Percentiles rank a stretch among this genome's conserved stretches.
Evolutionary conservation across 2,797 vertebrate species (phyloP).

Genomic region (Anableps anableps): DNA sequence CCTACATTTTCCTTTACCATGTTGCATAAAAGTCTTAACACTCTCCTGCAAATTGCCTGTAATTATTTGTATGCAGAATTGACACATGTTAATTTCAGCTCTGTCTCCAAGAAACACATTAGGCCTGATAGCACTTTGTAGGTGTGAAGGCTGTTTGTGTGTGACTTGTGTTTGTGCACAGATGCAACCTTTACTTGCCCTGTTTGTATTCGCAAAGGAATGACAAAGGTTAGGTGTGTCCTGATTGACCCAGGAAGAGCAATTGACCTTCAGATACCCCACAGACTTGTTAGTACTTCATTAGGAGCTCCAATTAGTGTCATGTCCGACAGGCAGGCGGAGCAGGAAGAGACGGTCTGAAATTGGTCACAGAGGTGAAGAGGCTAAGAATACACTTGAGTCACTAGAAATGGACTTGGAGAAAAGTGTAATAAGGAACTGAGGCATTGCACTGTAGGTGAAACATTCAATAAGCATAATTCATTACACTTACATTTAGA

Average conservation of each 20-base stretch:
- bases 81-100: slow-evolving; percentile 27
- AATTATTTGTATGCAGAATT: slow-evolving; percentile 51
- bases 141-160: background rate
- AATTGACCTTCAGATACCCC: slow-evolving; percentile 39
- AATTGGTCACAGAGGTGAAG: slow-evolving; percentile 15
- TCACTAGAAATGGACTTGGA: background rate
- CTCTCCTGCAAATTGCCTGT: slow-evolving; percentile 36
- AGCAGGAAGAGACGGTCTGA: slow-evolving; percentile 14
- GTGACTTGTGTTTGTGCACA: background rate
- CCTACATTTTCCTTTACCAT: background rate
- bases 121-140: slow-evolving; percentile 25
- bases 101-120: slow-evolving; percentile 28
- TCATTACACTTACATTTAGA: background rate
- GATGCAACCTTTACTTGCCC: slow-evolving; percentile 22
- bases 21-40: slow-evolving; percentile 18
- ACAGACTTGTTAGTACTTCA: slow-evolving; percentile 50
- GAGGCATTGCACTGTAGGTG: background rate
- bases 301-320: slow-evolving; percentile 58
- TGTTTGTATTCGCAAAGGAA: slow-evolving; percentile 28
- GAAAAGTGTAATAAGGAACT: background rate
- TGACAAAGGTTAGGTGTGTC: slow-evolving; percentile 29
- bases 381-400: slow-evolving; percentile 18
- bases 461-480: background rate
- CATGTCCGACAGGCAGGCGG: slow-evolving; percentile 32
- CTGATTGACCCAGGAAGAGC: slow-evolving; percentile 44